A percentile compares a stretch with the other conserved stretches of the same genome.
Evolutionary conservation across 2,888 invertebrate genomes (phyloP).

Genomic region (Torymus auratus): DNA sequence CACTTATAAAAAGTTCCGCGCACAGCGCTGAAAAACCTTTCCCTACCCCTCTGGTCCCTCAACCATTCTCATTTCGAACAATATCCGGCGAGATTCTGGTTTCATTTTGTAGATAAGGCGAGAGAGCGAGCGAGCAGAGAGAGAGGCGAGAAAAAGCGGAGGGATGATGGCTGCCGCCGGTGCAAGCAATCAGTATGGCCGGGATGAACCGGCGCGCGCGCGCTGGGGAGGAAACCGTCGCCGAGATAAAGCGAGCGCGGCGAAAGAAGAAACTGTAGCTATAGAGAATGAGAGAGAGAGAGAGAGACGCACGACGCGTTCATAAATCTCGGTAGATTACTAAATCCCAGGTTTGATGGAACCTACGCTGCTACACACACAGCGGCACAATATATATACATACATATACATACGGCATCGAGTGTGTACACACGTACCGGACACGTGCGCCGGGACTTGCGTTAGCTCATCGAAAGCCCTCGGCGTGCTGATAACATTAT

Average conservation of each 20-base stretch:
- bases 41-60: conserved; percentile 12
- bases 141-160: conserved; percentile 52
- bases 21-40: conserved; percentile 16
- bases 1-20: conserved; percentile 44
- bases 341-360: conserved; percentile 76
- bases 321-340: conserved; percentile 77
- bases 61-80: conserved; percentile 50
- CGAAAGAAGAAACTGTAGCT: conserved; percentile 49
- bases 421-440: conserved; percentile 29
- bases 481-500: conserved; percentile 77
- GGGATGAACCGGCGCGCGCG: conserved; percentile 18
- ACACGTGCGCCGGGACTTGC: conserved; percentile 65
- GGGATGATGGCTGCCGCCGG: conserved; percentile 40
- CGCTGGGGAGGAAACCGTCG: conserved; percentile 29
- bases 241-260: conserved; percentile 49
- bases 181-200: conserved; percentile 52
- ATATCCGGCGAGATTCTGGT: conserved; percentile 55
- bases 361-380: conserved; percentile 54
- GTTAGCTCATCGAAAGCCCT: conserved; percentile 74
- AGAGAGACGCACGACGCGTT: conserved; percentile 68
- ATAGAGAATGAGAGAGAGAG: too few relatives aligned
- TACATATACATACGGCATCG: conserved; percentile 22
- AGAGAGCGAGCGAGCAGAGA: not conserved
- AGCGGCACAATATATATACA: conserved; percentile 29
- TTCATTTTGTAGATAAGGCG: conserved; percentile 55